Evolutionary conservation across 2,797 vertebrate genomes (phyloP).

Genomic region (Hydrocynus forskahlii): DNA sequence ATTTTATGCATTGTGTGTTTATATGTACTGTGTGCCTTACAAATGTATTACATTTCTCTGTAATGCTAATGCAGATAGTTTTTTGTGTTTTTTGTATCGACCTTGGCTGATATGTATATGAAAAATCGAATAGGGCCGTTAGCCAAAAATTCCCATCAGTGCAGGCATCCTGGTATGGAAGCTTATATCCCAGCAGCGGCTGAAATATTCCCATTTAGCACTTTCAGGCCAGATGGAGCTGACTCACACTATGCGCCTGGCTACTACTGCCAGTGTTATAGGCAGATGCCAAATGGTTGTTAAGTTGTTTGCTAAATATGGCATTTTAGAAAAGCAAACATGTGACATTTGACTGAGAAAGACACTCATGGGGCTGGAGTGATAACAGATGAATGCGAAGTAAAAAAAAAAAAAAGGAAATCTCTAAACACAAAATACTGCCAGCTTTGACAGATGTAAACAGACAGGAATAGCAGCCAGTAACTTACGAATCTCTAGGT

Average conservation of each 20-base stretch:
- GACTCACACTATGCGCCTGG: not conserved
- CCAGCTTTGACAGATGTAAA: constrained; percentile 16
- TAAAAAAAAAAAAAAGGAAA: not conserved
- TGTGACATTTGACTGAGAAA: constrained; percentile 21
- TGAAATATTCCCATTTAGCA: constrained; percentile 48
- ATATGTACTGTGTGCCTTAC: too few relatives aligned
- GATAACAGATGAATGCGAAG: not conserved
- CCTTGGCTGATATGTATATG: not conserved
- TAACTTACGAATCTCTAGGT: constrained; percentile 9
- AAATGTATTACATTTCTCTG: too few relatives aligned
- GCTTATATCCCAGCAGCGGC: not conserved
- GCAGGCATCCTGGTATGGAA: not conserved
- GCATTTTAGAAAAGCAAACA: constrained; percentile 4
- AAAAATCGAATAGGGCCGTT: not conserved
- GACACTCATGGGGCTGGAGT: not conserved
- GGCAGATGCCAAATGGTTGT: constrained; percentile 8
- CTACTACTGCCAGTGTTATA: not conserved
- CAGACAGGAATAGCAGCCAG: constrained; percentile 21
- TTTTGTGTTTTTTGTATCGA: too few relatives aligned
- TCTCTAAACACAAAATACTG: constrained; percentile 13
- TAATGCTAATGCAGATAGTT: too few relatives aligned
- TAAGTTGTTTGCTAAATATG: constrained; percentile 5
- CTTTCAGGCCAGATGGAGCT: not conserved
- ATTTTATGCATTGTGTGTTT: too few relatives aligned
- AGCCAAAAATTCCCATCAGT: not conserved